phyloP scores from a whole-genome alignment of 92 coral and sea anemone species.

The Palythoa grandiflora region DNA sequence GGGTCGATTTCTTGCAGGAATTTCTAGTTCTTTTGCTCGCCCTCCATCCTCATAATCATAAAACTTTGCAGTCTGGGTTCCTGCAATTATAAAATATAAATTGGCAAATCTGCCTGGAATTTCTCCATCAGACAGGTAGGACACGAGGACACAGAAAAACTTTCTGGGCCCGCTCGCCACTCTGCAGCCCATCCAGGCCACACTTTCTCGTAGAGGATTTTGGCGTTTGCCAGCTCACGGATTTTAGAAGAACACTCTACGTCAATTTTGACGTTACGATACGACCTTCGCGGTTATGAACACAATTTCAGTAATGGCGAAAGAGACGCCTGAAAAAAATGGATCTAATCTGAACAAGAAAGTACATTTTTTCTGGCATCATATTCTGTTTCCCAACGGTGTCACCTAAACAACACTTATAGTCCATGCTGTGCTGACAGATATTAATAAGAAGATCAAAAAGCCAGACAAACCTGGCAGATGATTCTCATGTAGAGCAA shows the following conservation, averaged over 20 bases:
- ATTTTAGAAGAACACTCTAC: background rate
- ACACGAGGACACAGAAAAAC: background rate
- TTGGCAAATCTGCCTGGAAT: background rate
- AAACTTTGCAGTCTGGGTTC: constrained; percentile 79
- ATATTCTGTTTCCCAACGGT: background rate
- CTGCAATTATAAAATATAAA: constrained; percentile 30
- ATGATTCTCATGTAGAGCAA: no score
- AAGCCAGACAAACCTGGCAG: no score
- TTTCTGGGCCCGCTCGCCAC: background rate
- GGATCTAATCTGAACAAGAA: background rate
- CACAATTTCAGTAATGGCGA: no score
- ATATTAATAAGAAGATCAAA: no score
- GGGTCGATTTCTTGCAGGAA: constrained; percentile 61
- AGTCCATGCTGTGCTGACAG: no score
- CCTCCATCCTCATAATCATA: constrained; percentile 63
- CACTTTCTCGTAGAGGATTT: background rate
- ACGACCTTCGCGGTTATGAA: no score
- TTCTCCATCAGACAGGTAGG: background rate
- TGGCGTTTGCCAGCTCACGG: background rate
- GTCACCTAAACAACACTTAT: background rate
- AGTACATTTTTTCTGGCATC: no score
- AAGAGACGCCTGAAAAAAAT: no score
- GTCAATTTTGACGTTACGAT: background rate
- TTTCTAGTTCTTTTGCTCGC: constrained; percentile 58
- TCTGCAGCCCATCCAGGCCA: background rate